Evolutionary conservation across 2,113 vertebrate genomes (phyloP), one percentile per base, ranked within the genome.

Genomic region (Hyla sarda): DNA sequence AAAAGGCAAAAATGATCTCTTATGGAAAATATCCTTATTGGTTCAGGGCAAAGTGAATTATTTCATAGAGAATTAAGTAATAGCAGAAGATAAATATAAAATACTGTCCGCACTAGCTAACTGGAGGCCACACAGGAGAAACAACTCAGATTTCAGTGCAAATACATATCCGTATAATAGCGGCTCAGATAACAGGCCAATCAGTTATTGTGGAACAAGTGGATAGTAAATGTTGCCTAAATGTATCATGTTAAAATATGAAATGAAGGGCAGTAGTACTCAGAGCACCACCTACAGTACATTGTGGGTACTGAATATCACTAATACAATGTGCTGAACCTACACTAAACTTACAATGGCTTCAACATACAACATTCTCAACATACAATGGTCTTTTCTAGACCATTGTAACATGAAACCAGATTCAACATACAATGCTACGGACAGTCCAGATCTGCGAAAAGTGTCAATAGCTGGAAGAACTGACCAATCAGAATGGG

Each of bases 121-220:
- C 16, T 54, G 52, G 12, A 74, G 69, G 82, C 82, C 82, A 75
- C 71, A 74, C 82, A 75, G 28, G 67, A 82, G 69, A 14, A 54
- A 71, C 16, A 58, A 19, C 62, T 84, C 69, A 54, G n/a, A 41
- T 84, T 73, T 58, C 50, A 83, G 21, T 41, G 19, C 69, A 72
- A 56, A 73, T 34, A 69, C 16, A 83, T n/a, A 34, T 58, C 52
- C 76, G 41, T 32, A 71, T 17, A 34, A 14, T 34, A 56, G 32
- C 12, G 25, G 47, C 14, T 19, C 56, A 25, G 5, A 58, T 28
- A 80, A 60, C 8, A 17, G 34, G 65, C 19, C n/a, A 50, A 21
- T 47, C 74, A 78, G 28, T 56, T 78, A 56, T 37, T 56, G 28
- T 37, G 37, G 12, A 52, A 30, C 73, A 17, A 76, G 47, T 76